Conservation (phyloP, 2,888 invertebrate genomes). For the Notodonta ziczac region DNA sequence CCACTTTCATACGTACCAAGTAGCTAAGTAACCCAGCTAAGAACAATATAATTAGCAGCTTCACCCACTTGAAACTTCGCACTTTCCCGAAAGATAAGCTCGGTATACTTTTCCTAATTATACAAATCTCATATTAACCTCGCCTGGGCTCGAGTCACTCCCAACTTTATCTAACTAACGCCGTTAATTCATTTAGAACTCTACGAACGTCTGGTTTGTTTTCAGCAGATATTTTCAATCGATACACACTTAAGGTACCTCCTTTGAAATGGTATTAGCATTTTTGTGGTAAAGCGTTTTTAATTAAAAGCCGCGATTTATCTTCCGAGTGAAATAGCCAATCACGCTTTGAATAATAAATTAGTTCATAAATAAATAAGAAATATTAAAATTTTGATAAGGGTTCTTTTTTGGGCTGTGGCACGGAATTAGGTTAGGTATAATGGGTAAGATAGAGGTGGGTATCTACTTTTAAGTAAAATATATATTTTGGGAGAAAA, state of each 20-base stretch:
- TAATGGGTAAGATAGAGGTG: background rate
- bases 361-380: slow-evolving; percentile 7
- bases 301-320: slow-evolving; percentile 18
- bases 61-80: background rate
- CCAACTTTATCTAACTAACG: slow-evolving; percentile 49
- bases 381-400: slow-evolving; percentile 38
- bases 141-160: slow-evolving; percentile 29
- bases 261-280: slow-evolving; percentile 12
- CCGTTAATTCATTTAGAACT: slow-evolving; percentile 53
- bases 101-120: slow-evolving; percentile 16
- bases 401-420: slow-evolving; percentile 51
- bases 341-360: slow-evolving; percentile 14
- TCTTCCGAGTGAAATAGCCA: slow-evolving; percentile 12
- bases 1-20: background rate
- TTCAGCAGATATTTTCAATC: slow-evolving; percentile 38
- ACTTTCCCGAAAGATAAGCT: slow-evolving; percentile 1
- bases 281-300: slow-evolving; percentile 14
- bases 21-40: background rate
- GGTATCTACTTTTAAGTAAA: no score
- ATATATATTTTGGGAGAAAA: no score
- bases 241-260: slow-evolving; percentile 26
- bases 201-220: slow-evolving; percentile 50
- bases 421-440: background rate
- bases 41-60: background rate
- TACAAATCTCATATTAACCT: slow-evolving; percentile 25